Evolutionary conservation across 2,797 vertebrate genomes (phyloP), one percentile per base, ranked within the genome.

Genomic region (Vultur gryphus): DNA sequence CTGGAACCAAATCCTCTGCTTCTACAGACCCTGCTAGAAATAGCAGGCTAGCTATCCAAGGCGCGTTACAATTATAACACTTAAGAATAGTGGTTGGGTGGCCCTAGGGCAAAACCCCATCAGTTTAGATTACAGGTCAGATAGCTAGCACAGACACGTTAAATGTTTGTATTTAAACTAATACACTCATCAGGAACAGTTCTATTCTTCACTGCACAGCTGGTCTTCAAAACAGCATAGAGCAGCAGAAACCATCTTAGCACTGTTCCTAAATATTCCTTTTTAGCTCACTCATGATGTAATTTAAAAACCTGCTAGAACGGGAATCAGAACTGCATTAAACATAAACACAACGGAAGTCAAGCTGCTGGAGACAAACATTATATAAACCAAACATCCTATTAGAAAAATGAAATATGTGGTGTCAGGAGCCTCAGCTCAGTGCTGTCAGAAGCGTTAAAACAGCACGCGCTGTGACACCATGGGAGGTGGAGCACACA

Each of bases 361-460:
- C 73, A 70, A 69, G 46, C 54, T 79, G 80, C 46, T 35, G 54
- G 54, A 89, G 61, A 88, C 35, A 73, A 85, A 39, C 25, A 13
- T 26, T n/a, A 65, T 4, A 37, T 13, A 73, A 83, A 87, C 16
- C 10, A 85, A 81, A n/a, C 10, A 84, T 21, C 29, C 52, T 33
- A 16, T 17, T 3, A 28, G 43, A 49, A 33, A 44, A 28, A 29
- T 9, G 5, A 46, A 31, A 15, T 6, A 20, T 0, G 20, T 24
- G 18, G 8, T 33, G 14, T 16, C 7, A 29, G 77, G 16, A 80
- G 11, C 41, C 46, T 37, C 35, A 73, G 13, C 7, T 18, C 35
- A 4, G 29, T 3, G 1, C 29, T 55, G 29, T 3, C 29, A 9
- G 66, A 31, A n/a, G 31, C 0, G 1, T 11, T 54, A 29, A 3